These are phyloP conservation scores for Erynnis tages DNA, from an alignment of 2,888 invertebrate genomes.

Conservation along the genomic window DNA sequence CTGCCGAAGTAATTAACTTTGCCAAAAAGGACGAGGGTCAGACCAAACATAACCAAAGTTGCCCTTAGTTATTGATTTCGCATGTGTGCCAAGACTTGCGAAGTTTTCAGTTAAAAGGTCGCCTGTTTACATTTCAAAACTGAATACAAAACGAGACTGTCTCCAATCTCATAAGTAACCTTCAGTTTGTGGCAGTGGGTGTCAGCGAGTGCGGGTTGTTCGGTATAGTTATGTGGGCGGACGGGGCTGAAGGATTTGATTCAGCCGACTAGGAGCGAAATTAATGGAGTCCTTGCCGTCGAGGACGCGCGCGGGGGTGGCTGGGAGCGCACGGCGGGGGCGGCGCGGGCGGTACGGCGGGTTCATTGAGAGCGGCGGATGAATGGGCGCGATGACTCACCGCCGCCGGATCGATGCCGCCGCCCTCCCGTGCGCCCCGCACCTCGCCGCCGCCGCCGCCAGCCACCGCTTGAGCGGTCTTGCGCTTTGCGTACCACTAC, in stretches of 20 bases:
- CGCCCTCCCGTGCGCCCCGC: conserved; percentile 31
- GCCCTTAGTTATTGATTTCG: too few species aligned
- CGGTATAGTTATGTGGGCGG: conserved; percentile 52
- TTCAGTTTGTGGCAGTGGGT: conserved; percentile 20
- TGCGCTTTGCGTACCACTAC: too few species aligned
- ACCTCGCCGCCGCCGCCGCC: conserved; percentile 35
- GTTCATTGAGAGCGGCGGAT: conserved; percentile 78
- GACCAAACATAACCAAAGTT: too few species aligned
- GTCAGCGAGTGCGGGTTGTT: conserved; percentile 44
- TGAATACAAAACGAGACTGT: background rate
- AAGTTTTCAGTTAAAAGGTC: too few species aligned
- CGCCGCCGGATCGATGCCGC: conserved; percentile 74
- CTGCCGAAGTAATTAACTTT: background rate
- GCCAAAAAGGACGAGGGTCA: too few species aligned
- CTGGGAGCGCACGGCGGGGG: conserved; percentile 41
- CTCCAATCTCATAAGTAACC: background rate
- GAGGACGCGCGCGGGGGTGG: conserved; percentile 49
- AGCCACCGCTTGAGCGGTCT: conserved; percentile 28
- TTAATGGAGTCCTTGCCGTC: conserved; percentile 74
- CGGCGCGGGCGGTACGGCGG: conserved; percentile 48
- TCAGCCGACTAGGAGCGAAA: conserved; percentile 58
- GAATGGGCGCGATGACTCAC: conserved; percentile 78
- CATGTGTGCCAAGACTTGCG: too few species aligned
- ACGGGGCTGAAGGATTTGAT: conserved; percentile 59
- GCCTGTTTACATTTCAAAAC: background rate